These are phyloP conservation scores for Perizoma flavofasciatum DNA, from an alignment of 2,888 invertebrate species.

Conservation along the genomic window DNA sequence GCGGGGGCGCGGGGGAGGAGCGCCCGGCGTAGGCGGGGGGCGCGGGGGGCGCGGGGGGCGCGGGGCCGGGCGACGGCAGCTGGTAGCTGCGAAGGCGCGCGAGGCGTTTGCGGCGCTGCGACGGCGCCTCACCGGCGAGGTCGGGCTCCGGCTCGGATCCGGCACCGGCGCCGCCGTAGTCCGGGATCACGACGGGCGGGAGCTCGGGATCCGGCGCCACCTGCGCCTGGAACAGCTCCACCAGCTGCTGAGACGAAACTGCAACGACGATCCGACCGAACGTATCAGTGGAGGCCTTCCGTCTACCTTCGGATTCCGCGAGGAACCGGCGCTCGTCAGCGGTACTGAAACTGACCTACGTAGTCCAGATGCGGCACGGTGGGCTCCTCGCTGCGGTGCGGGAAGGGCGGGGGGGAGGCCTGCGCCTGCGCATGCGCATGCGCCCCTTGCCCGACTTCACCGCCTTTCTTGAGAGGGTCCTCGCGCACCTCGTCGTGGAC, in stretches of 20 bases:
- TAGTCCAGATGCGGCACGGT: conserved; percentile 22
- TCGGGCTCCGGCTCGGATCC: conserved; percentile 4
- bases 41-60: conserved; percentile 9
- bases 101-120: conserved; percentile 38
- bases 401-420: not conserved
- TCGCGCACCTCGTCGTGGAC: not conserved
- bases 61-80: conserved; percentile 10
- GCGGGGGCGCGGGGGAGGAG: conserved; percentile 47
- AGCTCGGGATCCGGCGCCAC: conserved; percentile 49
- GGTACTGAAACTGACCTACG: conserved; percentile 17
- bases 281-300: not conserved
- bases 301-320: no score
- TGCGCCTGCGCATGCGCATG: not conserved
- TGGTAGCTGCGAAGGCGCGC: conserved; percentile 30
- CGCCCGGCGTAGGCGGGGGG: conserved; percentile 2
- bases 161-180: conserved; percentile 30
- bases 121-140: conserved; percentile 2
- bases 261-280: conserved; percentile 10
- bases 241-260: conserved; percentile 55
- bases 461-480: not conserved
- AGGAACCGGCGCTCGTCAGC: not conserved
- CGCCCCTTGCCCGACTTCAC: not conserved
- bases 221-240: conserved; percentile 59
- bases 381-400: conserved; percentile 21
- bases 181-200: conserved; percentile 59